These are phyloP conservation scores for Mycteria americana DNA, from an alignment of 2,797 vertebrate genomes.

Conservation along the genomic window DNA sequence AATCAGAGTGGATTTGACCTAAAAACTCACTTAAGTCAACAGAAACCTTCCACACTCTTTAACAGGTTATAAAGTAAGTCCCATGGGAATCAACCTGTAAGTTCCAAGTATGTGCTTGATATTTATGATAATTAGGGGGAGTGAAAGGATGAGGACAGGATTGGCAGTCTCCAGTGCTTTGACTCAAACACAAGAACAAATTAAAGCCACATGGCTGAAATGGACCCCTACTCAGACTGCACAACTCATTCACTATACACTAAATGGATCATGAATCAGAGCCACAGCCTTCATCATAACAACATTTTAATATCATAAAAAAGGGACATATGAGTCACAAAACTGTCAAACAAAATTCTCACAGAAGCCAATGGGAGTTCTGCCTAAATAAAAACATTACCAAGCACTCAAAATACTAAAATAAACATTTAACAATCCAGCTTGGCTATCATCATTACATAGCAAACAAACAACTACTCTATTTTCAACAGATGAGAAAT, in stretches of 20 bases:
- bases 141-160: neutral
- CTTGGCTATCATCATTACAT: neutral
- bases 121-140: neutral
- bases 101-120: neutral
- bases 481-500: conserved; percentile 41
- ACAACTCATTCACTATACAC: neutral
- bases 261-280: neutral
- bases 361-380: neutral
- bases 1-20: neutral
- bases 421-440: neutral
- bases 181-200: neutral
- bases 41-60: neutral
- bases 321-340: neutral
- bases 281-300: neutral
- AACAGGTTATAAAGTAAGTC: neutral
- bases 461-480: conserved; percentile 28
- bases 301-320: neutral
- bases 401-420: conserved; percentile 26
- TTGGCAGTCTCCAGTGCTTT: neutral
- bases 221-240: neutral
- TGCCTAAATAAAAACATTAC: conserved; percentile 16
- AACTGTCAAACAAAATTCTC: neutral
- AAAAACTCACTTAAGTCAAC: neutral
- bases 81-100: neutral
- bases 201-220: neutral